Base-by-base conservation (phyloP, 2,113 vertebrate species). In the Petrocephalus zakoni region DNA sequence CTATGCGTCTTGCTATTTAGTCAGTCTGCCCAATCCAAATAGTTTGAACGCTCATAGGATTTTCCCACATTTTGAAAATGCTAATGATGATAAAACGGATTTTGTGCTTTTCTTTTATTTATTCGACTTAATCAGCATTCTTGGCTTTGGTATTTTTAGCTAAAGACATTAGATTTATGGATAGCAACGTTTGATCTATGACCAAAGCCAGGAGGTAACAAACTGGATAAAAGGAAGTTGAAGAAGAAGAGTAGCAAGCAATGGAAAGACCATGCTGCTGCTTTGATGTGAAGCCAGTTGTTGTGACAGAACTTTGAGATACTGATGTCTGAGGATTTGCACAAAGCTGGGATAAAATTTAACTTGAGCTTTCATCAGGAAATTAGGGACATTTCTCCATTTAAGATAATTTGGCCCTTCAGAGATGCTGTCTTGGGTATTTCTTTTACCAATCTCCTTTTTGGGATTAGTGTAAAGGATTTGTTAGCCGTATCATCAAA, bases 91-190 rank as follows among this genome's bases (percentile, higher is more conserved):
- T 46, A 19, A 37, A 34, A 78, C 5, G 5, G 47, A 53, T 88
- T 81, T 42, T 52, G 13, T 29, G 22, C 4, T 34, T 34, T 25
- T 13, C 13, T 87, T 22, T 72, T 46, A 49, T 78, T 88, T 42
- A 78, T 42, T 49, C 55, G 87, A 53, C n/a, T 34, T 51, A 58
- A 86, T 86, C 53, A 86, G 34, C 34, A 37, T 87, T 87, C 49
- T 29, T 22, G 10, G 9, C 34, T 46, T 55, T 37, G 25, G 87
- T 88, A 42, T 88, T 52, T 42, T 88, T 42, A 78, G 68, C 64
- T 88, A 47, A 75, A 29, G 42, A 52, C 58, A 87, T 87, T 55
- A 88, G n/a, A 55, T 88, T 88, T 53, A 78, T 81, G 8, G 17
- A 7, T 5, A 6, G 29, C 46, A 42, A 53, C 17, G 42, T 52